A percentile compares a stretch with the other conserved stretches of the same genome.
Evolutionary conservation across 2,113 vertebrate species (phyloP).

Genomic region (Hystrix cristata): DNA sequence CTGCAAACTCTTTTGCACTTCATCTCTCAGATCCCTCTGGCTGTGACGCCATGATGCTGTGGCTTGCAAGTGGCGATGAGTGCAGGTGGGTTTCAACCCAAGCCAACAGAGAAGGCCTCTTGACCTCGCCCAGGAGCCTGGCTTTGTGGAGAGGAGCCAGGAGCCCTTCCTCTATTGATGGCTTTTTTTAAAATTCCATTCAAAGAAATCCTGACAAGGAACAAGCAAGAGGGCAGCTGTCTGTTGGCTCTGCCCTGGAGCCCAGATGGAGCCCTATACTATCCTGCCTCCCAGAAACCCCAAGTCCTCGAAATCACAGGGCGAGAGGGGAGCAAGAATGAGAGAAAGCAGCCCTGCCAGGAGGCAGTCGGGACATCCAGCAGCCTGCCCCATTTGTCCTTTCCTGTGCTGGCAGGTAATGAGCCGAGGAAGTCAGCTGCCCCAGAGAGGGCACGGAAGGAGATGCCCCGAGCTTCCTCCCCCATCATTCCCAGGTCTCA

Average conservation of each 20-base stretch:
- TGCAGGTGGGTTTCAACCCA: neutral
- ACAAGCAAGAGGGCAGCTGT: neutral
- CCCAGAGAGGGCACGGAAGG: accelerated
- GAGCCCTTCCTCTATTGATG: neutral
- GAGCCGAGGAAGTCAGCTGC: neutral
- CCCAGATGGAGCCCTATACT: neutral
- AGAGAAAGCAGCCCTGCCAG: neutral
- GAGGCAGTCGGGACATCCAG: neutral
- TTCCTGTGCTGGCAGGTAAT: neutral
- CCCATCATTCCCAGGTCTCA: neutral
- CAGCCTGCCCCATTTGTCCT: neutral
- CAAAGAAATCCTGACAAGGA: slow-evolving; percentile 23
- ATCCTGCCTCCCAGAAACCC: neutral
- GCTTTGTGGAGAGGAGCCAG: neutral
- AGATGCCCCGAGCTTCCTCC: neutral
- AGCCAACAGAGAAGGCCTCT: neutral
- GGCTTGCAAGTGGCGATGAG: neutral
- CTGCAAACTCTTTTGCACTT: neutral
- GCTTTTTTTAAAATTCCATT: neutral
- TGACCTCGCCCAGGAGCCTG: neutral
- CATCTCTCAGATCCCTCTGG: neutral
- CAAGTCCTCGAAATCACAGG: neutral
- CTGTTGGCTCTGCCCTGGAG: neutral
- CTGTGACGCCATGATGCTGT: neutral
- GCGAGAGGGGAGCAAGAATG: neutral